Base-by-base conservation (phyloP, 2,797 vertebrate genomes). In the Melanogrammus aeglefinus region DNA sequence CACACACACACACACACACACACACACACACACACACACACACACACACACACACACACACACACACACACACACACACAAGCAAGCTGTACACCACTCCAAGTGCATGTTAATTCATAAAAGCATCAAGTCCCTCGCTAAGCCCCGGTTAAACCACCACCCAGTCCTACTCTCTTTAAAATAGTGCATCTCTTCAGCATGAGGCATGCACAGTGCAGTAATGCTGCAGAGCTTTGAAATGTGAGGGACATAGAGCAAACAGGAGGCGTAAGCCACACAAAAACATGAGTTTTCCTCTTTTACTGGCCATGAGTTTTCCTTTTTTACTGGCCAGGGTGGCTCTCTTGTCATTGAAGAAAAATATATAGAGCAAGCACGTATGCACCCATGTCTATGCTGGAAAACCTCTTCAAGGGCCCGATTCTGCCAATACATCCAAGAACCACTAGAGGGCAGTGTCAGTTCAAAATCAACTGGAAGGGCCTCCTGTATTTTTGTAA, bases 391-490 rank as follows among this genome's bases (percentile, higher is more conserved):
- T 44, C 41, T 44, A 44, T 39, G n/a, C n/a, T n/a, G 38, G 38
- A 39, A 80, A 83, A 88, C 81, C 81, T 84, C 78, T 80, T 80
- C 74, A 41, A 57, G 44, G 39, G 10, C 14, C 66, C 72, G 78
- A 38, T 84, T 75, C 31, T 72, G 77, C 73, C 79, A 77, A 35
- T 83, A 74, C 47, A 41, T 31, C 10, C 35, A 76, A 36, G 1
- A 8, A 76, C 88, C 92, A 90, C 89, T 83, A 81, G 89, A 82
- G 79, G 90, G 92, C 89, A 91, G 88, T 88, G 89, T 84, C 72
- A 81, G 75, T 78, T 81, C 51, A 84, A 72, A 80, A 77, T 86
- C 18, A 69, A 76, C 82, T 27, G 21, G 1, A 29, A 33, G 31
- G 12, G 29, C 14, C 10, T 33, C 29, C 29, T 33, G 41, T 0